Evolutionary conservation across 2,113 vertebrate genomes (phyloP).

Genomic region (Bagarius yarrelli): DNA sequence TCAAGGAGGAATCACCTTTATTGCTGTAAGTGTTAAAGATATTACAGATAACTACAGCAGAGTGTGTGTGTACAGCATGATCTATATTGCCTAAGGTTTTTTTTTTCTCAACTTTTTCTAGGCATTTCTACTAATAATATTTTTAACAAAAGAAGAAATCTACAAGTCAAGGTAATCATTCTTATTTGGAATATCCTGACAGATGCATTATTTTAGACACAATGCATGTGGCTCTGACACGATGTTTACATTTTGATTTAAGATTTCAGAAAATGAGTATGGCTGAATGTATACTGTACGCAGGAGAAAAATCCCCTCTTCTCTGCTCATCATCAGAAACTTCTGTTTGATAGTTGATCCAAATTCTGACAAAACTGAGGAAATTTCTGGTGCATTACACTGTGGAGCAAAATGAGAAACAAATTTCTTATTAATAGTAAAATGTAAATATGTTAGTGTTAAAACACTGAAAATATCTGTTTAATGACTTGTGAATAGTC

Average conservation of each 20-base stretch:
- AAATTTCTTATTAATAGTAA: not conserved
- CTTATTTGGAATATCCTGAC: not conserved
- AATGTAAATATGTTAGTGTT: not conserved
- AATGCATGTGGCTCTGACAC: not conserved
- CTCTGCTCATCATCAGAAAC: conserved; percentile 12
- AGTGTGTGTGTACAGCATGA: not conserved
- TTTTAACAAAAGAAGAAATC: conserved; percentile 52
- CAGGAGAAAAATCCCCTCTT: conserved; percentile 48
- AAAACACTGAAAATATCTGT: not conserved
- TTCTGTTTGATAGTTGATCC: not conserved
- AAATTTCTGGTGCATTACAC: not conserved
- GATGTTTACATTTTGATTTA: conserved; percentile 14
- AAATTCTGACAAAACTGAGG: not conserved
- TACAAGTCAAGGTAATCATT: conserved; percentile 58
- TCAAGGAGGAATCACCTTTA: conserved; percentile 77
- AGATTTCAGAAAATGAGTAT: conserved; percentile 21
- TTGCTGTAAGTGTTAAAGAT: conserved; percentile 76
- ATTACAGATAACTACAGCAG: not conserved
- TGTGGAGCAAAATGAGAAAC: not conserved
- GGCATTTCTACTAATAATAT: conserved; percentile 63
- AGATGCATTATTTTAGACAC: not conserved
- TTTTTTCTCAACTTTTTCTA: conserved; percentile 46
- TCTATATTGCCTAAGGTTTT: not conserved
- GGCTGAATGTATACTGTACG: not conserved
- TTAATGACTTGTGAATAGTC: not conserved